phyloP scores from a whole-genome alignment of 2,888 invertebrate species.

The Eupithecia insigniata region DNA sequence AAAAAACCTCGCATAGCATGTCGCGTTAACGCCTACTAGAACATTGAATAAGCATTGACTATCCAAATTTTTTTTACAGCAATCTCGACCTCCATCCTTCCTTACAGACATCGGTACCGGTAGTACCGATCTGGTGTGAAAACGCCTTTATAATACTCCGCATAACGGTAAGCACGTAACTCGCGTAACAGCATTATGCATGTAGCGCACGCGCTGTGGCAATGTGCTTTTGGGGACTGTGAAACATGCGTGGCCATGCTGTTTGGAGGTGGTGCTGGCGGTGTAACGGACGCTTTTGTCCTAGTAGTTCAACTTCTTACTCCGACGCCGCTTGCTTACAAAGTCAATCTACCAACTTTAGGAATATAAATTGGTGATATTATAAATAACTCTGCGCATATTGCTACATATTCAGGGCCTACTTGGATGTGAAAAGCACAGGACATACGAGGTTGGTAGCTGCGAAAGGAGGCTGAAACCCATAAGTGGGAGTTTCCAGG shows the following conservation, averaged over 20 bases:
- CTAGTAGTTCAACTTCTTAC: neutral
- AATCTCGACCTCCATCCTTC: no score
- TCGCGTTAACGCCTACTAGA: neutral
- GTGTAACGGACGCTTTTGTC: slow-evolving; percentile 1
- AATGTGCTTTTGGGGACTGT: slow-evolving; percentile 31
- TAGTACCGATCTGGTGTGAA: neutral
- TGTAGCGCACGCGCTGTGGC: slow-evolving; percentile 68
- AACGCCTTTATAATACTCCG: neutral
- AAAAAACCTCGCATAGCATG: no score
- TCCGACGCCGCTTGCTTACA: neutral
- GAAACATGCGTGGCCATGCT: slow-evolving; percentile 7
- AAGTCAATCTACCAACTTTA: neutral
- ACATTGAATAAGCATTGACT: neutral
- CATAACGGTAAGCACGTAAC: slow-evolving; percentile 68
- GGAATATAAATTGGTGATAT: neutral
- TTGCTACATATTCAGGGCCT: neutral
- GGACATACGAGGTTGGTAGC: neutral
- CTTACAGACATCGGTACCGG: neutral
- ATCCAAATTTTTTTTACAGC: no score
- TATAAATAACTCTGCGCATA: neutral
- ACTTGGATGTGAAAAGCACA: neutral
- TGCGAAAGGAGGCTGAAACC: neutral
- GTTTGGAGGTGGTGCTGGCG: neutral
- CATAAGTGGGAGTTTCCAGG: neutral
- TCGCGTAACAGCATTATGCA: slow-evolving; percentile 78